These are phyloP conservation scores for Drosophila murphyi DNA, from an alignment of 1,140 invertebrate genomes.

Conservation along the genomic window DNA sequence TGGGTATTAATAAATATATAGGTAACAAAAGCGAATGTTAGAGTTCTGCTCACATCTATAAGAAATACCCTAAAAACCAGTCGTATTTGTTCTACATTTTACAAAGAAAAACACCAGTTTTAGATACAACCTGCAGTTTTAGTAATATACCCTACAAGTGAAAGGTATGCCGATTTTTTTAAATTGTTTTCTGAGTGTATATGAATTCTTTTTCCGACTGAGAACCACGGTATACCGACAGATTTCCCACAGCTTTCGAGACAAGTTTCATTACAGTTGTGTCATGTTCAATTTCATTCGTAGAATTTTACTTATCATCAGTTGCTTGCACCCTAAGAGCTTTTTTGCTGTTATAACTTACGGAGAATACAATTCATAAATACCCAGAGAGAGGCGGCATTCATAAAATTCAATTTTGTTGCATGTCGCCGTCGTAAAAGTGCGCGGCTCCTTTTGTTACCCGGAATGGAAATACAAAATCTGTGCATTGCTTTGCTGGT, in stretches of 20 bases:
- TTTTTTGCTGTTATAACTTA: constrained; percentile 52
- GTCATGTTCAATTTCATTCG: constrained; percentile 77
- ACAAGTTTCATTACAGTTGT: constrained; percentile 77
- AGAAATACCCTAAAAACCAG: too few relatives aligned
- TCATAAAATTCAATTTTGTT: constrained; percentile 84
- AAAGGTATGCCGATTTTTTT: too few relatives aligned
- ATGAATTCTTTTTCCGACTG: background rate
- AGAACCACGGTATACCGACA: constrained; percentile 45
- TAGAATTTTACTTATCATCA: constrained; percentile 64
- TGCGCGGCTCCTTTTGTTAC: constrained; percentile 73
- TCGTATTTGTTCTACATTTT: too few relatives aligned
- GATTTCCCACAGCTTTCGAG: constrained; percentile 36
- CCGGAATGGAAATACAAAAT: constrained; percentile 66
- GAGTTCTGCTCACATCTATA: too few relatives aligned
- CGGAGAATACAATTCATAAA: constrained; percentile 78
- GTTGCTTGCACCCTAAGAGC: constrained; percentile 37
- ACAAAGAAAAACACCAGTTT: too few relatives aligned
- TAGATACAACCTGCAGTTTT: too few relatives aligned
- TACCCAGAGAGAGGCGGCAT: constrained; percentile 56
- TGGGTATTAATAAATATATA: too few relatives aligned
- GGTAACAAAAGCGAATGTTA: too few relatives aligned
- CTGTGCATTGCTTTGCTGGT: constrained; percentile 78
- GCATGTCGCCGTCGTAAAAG: constrained; percentile 76
- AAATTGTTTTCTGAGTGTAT: background rate
- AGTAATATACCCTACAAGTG: too few relatives aligned